Base-by-base conservation (phyloP, 2,113 vertebrate genomes). In the Carassius auratus region DNA sequence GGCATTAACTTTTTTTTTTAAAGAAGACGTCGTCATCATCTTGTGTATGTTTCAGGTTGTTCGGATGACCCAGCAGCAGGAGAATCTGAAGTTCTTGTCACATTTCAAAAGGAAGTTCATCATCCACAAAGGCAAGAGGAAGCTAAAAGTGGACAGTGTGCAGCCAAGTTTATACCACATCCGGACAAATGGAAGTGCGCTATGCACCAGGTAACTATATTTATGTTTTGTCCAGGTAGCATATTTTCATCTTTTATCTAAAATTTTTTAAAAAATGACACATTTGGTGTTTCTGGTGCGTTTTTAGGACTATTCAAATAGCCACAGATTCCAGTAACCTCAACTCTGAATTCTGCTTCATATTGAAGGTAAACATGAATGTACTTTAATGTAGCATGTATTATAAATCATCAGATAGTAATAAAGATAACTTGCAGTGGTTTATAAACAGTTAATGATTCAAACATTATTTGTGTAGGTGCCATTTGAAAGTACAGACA, bases 21-120 rank as follows among this genome's bases (percentile, higher is more conserved):
- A 42, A 71, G 23, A 12, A 71, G 23, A 12, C 0, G 5, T 52
- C 81, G 5, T 52, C 81, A 84, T 64, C 52, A 45, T 68, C 13
- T n/a, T 84, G 69, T 69, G 7, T 13, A 3, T 21, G 0, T 14
- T 69, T 7, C 84, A 99, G 98, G 98, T 99, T 52, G 98, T 99
- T 19, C 95, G 97, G 8, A 99, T 99, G 98, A 99, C 97, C 0
- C 98, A 99, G 93, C 98, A 99, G 93, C 98, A 99, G 92, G 98
- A 99, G 92, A 99, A 99, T 91, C 96, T 97, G 89, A 99, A 99
- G 93, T 99, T 99, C 92, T 93, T 99, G 79, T 98, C 98, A 0
- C 98, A 99, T 85, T 99, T 99, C 92, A 99, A 98, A 94, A 96
- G 98, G 86, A 99, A 97, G 92, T 99, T 99, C 87, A 96, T 99